These are phyloP conservation scores for Tenthredo notha DNA, from an alignment of 2,888 invertebrate species.

Conservation along the genomic window DNA sequence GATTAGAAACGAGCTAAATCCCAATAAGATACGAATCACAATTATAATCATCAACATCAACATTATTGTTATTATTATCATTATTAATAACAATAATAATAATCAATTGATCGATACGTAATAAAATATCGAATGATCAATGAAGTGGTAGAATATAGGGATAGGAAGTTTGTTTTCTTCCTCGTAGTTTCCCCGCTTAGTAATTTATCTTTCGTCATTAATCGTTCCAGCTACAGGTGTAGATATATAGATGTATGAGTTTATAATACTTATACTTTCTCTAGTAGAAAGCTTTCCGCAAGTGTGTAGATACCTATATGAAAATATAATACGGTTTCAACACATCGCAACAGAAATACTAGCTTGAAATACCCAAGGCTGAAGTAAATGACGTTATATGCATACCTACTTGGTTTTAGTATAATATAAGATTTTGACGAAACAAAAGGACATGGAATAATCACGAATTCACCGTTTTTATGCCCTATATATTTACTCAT, in stretches of 20 bases:
- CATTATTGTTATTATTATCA: neutral
- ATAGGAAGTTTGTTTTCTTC: neutral
- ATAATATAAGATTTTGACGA: neutral
- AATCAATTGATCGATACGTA: neutral
- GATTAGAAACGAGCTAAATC: neutral
- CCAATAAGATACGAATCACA: neutral
- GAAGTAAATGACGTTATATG: neutral
- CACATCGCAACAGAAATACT: neutral
- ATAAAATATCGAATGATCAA: neutral
- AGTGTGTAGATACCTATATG: neutral
- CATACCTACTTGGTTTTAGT: neutral
- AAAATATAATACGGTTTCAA: conserved; percentile 3
- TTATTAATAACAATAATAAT: neutral
- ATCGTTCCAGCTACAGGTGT: neutral
- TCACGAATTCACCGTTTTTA: neutral
- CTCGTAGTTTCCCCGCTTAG: neutral
- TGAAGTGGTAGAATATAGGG: neutral
- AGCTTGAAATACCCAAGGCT: neutral
- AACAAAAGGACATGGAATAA: neutral
- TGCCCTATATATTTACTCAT: neutral
- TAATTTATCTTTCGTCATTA: conserved; percentile 19
- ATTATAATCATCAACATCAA: neutral
- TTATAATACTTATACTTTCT: conserved; percentile 19
- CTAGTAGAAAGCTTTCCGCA: conserved; percentile 23
- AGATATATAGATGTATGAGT: neutral